A percentile compares a stretch with the other conserved stretches of the same genome.
These are phyloP conservation scores for Mixornis gularis DNA, from an alignment of 2,113 vertebrate species.

Conservation along the genomic window DNA sequence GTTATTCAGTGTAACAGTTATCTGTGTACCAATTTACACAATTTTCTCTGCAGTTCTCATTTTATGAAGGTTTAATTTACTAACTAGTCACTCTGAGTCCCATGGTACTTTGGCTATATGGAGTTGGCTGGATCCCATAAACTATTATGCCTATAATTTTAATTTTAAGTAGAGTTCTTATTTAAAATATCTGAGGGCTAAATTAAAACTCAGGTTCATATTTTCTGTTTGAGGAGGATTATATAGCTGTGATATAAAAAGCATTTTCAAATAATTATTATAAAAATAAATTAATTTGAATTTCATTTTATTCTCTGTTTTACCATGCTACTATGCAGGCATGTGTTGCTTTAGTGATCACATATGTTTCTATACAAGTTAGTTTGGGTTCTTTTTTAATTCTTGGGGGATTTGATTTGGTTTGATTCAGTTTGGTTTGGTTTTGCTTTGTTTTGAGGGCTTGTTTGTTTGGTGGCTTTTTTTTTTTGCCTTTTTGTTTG, in stretches of 20 bases:
- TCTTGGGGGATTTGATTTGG: background rate
- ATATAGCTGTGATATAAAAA: background rate
- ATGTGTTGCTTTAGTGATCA: background rate
- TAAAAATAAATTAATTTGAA: background rate
- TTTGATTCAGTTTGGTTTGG: background rate
- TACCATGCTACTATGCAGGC: background rate
- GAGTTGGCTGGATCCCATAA: background rate
- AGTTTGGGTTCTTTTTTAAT: rapidly evolving
- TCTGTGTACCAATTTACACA: background rate
- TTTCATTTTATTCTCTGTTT: background rate
- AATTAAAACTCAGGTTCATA: background rate
- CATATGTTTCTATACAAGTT: background rate
- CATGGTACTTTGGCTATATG: background rate
- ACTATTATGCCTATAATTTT: background rate
- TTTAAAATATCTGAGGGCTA: background rate
- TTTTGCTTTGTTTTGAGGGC: background rate
- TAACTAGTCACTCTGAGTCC: background rate
- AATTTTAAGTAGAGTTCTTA: background rate
- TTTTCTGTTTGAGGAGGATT: background rate
- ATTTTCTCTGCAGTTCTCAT: background rate
- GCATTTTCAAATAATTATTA: background rate
- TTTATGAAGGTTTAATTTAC: background rate
- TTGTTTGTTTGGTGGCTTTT: background rate
- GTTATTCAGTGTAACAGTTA: background rate
- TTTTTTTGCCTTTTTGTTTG: rapidly evolving